phyloP scores from a whole-genome alignment of 1,140 invertebrate species.

The Drosophila takahashii region DNA sequence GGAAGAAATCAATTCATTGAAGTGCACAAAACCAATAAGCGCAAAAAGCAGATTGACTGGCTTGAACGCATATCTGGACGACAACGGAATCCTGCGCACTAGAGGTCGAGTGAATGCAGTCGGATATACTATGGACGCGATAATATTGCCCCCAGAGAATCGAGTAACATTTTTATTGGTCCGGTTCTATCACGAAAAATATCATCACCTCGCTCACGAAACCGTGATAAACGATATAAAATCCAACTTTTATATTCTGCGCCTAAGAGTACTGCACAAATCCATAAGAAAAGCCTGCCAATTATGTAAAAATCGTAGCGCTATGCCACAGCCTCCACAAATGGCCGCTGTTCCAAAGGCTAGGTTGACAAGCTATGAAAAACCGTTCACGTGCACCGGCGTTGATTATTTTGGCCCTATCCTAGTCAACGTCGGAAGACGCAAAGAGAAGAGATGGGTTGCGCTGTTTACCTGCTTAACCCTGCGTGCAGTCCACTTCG shows the following conservation, averaged over 20 bases:
- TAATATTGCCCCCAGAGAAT: neutral
- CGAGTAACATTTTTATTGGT: neutral
- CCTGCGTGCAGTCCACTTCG: slow-evolving; percentile 5
- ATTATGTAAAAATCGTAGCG: neutral
- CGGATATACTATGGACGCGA: neutral
- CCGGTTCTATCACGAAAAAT: neutral
- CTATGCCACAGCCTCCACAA: neutral
- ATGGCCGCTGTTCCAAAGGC: neutral
- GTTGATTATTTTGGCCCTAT: slow-evolving; percentile 9
- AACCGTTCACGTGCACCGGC: slow-evolving; percentile 1
- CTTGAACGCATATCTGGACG: neutral
- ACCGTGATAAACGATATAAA: neutral
- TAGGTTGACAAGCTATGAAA: neutral
- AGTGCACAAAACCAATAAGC: no score
- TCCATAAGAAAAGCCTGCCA: neutral
- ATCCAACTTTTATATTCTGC: neutral
- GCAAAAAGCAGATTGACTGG: no score
- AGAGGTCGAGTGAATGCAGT: neutral
- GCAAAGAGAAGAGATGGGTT: neutral
- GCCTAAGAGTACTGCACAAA: neutral
- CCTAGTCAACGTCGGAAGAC: slow-evolving; percentile 2
- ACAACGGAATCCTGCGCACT: neutral
- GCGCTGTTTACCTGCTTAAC: neutral
- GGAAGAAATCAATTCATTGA: no score
- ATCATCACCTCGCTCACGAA: neutral